Conservation (phyloP, 2,797 vertebrate species). For the Microctenopoma stevenorrisi region DNA sequence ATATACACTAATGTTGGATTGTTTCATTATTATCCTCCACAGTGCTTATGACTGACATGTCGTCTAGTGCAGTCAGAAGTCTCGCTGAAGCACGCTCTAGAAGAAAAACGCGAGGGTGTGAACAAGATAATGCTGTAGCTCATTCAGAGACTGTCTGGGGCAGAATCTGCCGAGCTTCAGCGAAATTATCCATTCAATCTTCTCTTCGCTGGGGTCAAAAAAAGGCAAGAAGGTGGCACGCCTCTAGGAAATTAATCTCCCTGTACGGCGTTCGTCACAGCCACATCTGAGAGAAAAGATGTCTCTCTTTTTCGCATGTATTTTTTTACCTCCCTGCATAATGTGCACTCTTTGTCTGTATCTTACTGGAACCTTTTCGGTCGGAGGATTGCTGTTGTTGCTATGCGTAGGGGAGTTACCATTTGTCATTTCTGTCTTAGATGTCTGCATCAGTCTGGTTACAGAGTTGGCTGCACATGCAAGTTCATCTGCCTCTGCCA, state of each 20-base stretch:
- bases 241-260: constrained; percentile 75
- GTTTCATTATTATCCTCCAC: constrained; percentile 64
- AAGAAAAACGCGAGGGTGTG: constrained; percentile 40
- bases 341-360: constrained; percentile 36
- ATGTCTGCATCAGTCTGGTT: constrained; percentile 60
- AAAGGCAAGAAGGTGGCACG: constrained; percentile 58
- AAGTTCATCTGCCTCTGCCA: constrained; percentile 65
- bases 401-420: constrained; percentile 42
- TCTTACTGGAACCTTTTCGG: constrained; percentile 40
- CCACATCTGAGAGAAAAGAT: constrained; percentile 57
- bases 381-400: constrained; percentile 38
- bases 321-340: background rate
- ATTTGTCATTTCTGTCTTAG: constrained; percentile 61
- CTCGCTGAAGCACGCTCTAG: constrained; percentile 30
- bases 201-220: constrained; percentile 57
- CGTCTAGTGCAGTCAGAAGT: constrained; percentile 40
- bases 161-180: constrained; percentile 48
- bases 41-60: constrained; percentile 55
- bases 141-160: constrained; percentile 46
- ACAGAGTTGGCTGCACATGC: constrained; percentile 52
- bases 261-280: constrained; percentile 61
- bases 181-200: constrained; percentile 75
- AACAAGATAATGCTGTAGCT: constrained; percentile 53
- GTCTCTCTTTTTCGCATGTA: constrained; percentile 33
- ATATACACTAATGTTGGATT: constrained; percentile 53